Percentiles rank a stretch among this genome's conserved stretches.
Evolutionary conservation across 2,113 vertebrate species (phyloP).

Genomic region (Lipotes vexillifer): DNA sequence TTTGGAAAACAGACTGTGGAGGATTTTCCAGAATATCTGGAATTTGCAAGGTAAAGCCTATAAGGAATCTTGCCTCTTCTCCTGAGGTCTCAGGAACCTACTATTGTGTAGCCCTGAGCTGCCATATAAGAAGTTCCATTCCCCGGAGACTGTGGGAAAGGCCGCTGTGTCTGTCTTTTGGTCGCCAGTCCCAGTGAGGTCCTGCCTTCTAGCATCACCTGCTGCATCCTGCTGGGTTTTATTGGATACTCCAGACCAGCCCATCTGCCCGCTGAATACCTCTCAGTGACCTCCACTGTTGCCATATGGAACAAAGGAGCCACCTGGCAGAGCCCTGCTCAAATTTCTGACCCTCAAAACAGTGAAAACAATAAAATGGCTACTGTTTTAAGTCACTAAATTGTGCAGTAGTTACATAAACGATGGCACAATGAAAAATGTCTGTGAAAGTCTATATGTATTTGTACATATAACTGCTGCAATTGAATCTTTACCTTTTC

Average conservation of each 20-base stretch:
- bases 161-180: background rate
- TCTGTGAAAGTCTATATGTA: background rate
- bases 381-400: background rate
- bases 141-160: background rate
- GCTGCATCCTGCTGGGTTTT: background rate
- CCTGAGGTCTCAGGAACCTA: background rate
- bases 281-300: background rate
- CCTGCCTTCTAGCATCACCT: background rate
- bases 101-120: background rate
- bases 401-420: background rate
- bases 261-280: background rate
- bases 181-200: background rate
- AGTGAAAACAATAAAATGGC: background rate
- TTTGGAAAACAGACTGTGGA: background rate
- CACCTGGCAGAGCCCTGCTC: background rate
- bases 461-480: background rate
- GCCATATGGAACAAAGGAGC: background rate
- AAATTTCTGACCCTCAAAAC: background rate
- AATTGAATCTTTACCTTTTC: background rate
- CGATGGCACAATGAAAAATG: background rate
- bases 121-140: background rate
- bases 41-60: background rate
- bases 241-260: background rate
- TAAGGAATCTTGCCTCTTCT: background rate
- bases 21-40: background rate